Conservation (phyloP, 37 sponge, comb jelly and placozoan species). For the Tethya wilhelma region DNA sequence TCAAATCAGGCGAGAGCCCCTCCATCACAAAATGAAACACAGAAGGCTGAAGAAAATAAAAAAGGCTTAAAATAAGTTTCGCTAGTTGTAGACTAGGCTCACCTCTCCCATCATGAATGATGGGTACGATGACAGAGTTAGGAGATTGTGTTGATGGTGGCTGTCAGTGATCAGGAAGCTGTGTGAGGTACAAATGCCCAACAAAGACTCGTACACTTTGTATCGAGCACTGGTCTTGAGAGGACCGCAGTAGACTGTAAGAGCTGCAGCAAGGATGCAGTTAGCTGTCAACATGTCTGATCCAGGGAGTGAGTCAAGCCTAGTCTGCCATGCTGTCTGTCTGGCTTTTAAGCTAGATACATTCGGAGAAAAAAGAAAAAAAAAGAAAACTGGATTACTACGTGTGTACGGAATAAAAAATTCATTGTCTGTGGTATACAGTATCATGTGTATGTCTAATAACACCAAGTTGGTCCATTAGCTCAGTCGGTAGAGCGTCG, state of each 20-base stretch:
- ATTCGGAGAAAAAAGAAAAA: background rate
- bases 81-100: background rate
- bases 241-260: slow-evolving; percentile 79
- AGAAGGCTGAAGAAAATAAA: slow-evolving; percentile 18
- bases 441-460: too few relatives aligned
- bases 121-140: slow-evolving; percentile 18
- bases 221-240: slow-evolving; percentile 40
- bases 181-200: slow-evolving; percentile 1
- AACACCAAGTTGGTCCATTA: too few relatives aligned
- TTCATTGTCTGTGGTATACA: too few relatives aligned
- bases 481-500: too few relatives aligned
- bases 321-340: slow-evolving; percentile 45
- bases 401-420: too few relatives aligned
- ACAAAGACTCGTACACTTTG: slow-evolving; percentile 6
- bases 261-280: slow-evolving; percentile 82
- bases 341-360: slow-evolving; percentile 37
- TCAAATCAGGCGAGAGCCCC: slow-evolving; percentile 59
- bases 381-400: too few relatives aligned
- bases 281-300: slow-evolving; percentile 34
- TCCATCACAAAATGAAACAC: slow-evolving; percentile 39
- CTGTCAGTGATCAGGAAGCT: slow-evolving; percentile 3
- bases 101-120: slow-evolving; percentile 63
- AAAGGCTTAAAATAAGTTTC: background rate
- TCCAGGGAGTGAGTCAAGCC: slow-evolving; percentile 37
- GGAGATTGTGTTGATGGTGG: background rate